Conservation (phyloP, 1,140 invertebrate species). For the Dendrolimus kikuchii region DNA sequence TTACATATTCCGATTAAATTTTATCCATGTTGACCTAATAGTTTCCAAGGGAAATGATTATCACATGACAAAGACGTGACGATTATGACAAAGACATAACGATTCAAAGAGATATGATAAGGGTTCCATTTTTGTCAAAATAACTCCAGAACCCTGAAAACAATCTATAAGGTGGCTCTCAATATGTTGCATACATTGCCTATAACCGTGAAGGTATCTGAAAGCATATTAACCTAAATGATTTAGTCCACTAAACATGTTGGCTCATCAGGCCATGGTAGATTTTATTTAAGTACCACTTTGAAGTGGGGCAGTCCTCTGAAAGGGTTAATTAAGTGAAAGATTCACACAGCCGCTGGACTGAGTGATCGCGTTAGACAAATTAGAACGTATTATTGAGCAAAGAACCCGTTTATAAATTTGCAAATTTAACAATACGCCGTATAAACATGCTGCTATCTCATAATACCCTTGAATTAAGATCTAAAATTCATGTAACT, state of each 20-base stretch:
- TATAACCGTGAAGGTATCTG: constrained; percentile 7
- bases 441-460: constrained; percentile 2
- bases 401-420: constrained; percentile 50
- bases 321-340: constrained; percentile 64
- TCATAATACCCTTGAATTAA: not conserved
- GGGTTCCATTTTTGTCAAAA: no score
- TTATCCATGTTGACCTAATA: no score
- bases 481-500: constrained; percentile 1
- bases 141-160: no score
- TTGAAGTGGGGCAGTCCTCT: constrained; percentile 54
- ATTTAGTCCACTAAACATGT: constrained; percentile 51
- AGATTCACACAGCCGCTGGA: constrained; percentile 49
- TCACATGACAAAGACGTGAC: no score
- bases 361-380: constrained; percentile 56
- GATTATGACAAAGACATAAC: no score
- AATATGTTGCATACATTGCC: no score
- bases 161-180: no score
- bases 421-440: constrained; percentile 11
- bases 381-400: constrained; percentile 64
- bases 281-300: constrained; percentile 47
- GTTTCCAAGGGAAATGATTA: no score
- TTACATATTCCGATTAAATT: no score
- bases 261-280: constrained; percentile 35
- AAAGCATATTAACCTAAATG: constrained; percentile 43
- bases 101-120: no score